Conservation (phyloP, 2,113 vertebrate genomes). For the Oxyura jamaicensis region DNA sequence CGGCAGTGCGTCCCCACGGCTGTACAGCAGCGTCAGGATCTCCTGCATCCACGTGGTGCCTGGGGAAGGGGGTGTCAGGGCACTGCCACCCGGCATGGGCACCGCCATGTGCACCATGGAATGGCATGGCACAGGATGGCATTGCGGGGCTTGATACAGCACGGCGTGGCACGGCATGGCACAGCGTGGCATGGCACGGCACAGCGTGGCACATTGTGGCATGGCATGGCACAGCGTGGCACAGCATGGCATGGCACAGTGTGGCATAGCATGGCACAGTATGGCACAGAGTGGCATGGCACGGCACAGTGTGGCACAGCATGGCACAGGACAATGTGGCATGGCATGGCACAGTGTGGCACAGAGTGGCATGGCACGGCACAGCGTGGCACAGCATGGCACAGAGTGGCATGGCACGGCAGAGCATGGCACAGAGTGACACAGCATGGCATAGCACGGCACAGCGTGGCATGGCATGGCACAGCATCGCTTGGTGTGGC, state of each 20-base stretch:
- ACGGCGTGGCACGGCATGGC: too few species aligned
- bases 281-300: neutral
- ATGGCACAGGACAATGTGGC: neutral
- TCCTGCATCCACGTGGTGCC: conserved; percentile 93
- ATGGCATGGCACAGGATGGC: neutral
- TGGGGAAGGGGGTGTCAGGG: neutral
- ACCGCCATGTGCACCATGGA: neutral
- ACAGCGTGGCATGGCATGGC: too few species aligned
- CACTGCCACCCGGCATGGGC: fast-evolving
- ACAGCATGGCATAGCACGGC: too few species aligned
- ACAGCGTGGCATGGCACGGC: fast-evolving
- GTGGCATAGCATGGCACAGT: fast-evolving
- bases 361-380: neutral
- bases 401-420: too few species aligned
- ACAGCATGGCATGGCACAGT: fast-evolving
- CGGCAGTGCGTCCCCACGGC: conserved; percentile 65
- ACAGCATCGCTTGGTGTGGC: too few species aligned
- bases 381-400: fast-evolving
- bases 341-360: too few species aligned
- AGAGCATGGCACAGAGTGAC: too few species aligned
- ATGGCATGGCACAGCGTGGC: fast-evolving
- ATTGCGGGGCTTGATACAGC: too few species aligned
- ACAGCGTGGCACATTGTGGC: fast-evolving
- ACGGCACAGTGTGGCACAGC: neutral
- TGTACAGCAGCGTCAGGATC: conserved; percentile 81